Conservation (phyloP, 2,888 invertebrate species). For the Temnothorax unifasciatus region DNA sequence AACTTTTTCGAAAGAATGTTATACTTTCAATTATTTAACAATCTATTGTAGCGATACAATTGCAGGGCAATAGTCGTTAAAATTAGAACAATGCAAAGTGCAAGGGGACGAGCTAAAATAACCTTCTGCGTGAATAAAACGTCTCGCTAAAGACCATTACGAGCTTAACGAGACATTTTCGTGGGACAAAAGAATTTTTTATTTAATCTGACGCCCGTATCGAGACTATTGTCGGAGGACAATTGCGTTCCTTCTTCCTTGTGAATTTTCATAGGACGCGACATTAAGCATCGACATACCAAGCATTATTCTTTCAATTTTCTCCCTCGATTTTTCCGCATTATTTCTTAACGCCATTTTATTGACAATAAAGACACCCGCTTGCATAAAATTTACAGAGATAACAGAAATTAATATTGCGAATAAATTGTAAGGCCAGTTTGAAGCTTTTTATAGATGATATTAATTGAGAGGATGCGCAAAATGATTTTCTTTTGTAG, state of each 20-base stretch:
- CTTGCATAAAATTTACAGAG: background rate
- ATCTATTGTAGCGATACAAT: constrained; percentile 35
- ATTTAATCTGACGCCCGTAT: constrained; percentile 59
- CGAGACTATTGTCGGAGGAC: constrained; percentile 59
- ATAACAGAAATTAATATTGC: background rate
- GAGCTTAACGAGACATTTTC: constrained; percentile 77
- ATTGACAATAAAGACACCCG: background rate
- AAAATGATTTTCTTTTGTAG: background rate
- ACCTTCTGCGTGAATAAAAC: constrained; percentile 9
- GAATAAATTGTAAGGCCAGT: background rate
- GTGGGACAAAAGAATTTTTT: constrained; percentile 67
- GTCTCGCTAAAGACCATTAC: constrained; percentile 69
- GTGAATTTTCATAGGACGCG: constrained; percentile 64
- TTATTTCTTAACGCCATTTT: constrained; percentile 17
- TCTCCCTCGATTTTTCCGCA: background rate
- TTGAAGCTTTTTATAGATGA: background rate
- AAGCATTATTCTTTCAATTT: constrained; percentile 42
- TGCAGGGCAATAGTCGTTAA: constrained; percentile 35
- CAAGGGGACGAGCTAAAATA: constrained; percentile 36
- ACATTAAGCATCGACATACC: constrained; percentile 54
- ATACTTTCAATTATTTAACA: constrained; percentile 24
- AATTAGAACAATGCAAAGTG: constrained; percentile 20
- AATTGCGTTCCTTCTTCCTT: constrained; percentile 67
- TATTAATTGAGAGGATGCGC: background rate
- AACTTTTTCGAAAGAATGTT: background rate